Evolutionary conservation across 2,113 vertebrate species (phyloP), one percentile per base, ranked within the genome.

Genomic region (Apodemus sylvaticus): DNA sequence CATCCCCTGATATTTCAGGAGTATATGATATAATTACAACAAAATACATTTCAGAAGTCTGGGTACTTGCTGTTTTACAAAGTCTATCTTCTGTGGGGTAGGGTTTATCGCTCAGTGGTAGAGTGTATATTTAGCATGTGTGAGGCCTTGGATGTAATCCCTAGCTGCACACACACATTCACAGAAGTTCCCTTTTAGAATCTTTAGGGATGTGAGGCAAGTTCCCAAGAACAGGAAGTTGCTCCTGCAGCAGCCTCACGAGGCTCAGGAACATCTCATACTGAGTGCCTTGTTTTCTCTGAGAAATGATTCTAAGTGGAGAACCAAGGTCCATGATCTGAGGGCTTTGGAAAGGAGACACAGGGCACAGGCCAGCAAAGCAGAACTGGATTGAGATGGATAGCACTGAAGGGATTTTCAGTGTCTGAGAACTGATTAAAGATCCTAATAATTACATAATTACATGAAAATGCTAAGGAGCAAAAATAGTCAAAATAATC

Each of bases 21-120:
- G 58, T 64, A 51, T 79, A 31, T 78, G 29, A 62, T 85, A n/a
- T 71, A 82, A 6, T 82, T 76, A 92, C 58, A 62, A 62, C n/a
- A 91, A 76, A 77, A 68, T 92, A 8, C 89, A 85, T 96, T 93
- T 94, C 8, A 64, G 86, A 81, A 53, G 16, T 88, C 70, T 95
- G 39, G 90, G 68, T 55, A 85, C 8, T 74, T 93, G 3, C 31
- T 22, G 88, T 77, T 88, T 93, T 55, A 42, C 81, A 85, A 83
- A 71, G 77, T 24, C 13, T 58, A 90, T 78, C 66, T n/a, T 11
- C 31, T 19, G 2, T 29, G 58, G 14, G 60, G 7, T 60, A 5
- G 34, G 11, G 26, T 58, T n/a, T 66, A 10, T 86, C 16, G 19
- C 51, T 91, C 24, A 17, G 7, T 53, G 16, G 13, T 64, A 45